phyloP scores from a whole-genome alignment of 2,797 vertebrate genomes.

The Onychomys torridus region DNA sequence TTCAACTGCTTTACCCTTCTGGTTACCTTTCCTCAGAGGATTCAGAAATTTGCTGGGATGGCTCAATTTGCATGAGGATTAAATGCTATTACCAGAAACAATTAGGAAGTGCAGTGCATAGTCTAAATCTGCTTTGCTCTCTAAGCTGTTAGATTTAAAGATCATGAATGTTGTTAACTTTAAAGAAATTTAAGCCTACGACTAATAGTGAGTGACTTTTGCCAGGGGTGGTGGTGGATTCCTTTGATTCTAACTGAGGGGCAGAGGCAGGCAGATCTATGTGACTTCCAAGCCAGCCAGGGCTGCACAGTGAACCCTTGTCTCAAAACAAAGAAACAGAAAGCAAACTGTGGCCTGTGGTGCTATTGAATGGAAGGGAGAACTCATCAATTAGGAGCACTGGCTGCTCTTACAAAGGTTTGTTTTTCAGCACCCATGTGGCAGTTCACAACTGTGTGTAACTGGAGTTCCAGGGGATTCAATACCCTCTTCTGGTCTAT shows the following conservation, averaged over 20 bases:
- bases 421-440: background rate
- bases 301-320: background rate
- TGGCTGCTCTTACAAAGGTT: background rate
- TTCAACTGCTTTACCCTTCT: background rate
- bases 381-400: background rate
- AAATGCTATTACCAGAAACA: constrained; percentile 63
- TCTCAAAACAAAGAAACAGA: background rate
- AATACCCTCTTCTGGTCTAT: background rate
- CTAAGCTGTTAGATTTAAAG: constrained; percentile 52
- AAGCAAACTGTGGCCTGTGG: background rate
- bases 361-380: background rate
- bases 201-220: background rate
- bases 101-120: constrained; percentile 10
- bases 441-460: background rate
- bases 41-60: background rate
- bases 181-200: constrained; percentile 57
- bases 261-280: background rate
- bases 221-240: too few relatives aligned
- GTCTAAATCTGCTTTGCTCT: constrained; percentile 65
- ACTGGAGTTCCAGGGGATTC: background rate
- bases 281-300: background rate
- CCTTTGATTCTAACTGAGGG: background rate
- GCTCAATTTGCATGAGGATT: constrained; percentile 25
- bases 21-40: background rate
- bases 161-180: constrained; percentile 63